These are phyloP conservation scores for Pangasianodon hypophthalmus DNA, from an alignment of 2,113 vertebrate species.

Conservation along the genomic window DNA sequence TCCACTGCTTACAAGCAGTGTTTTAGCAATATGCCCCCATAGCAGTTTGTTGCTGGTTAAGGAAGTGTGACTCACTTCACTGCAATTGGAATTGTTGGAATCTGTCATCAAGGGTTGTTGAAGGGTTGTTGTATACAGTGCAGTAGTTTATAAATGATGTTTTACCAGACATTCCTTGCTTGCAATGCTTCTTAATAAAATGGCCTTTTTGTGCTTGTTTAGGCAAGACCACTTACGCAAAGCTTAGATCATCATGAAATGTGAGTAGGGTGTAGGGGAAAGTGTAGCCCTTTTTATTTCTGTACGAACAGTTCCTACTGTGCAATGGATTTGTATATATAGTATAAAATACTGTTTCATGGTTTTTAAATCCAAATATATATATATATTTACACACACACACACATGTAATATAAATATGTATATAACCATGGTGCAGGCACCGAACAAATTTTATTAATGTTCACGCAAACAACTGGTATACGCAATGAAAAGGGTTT, in stretches of 20 bases:
- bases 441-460: too few species aligned
- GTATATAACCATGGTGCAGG: too few species aligned
- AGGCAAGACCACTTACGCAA: neutral
- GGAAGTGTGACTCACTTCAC: neutral
- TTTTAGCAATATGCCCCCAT: neutral
- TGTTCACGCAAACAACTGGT: too few species aligned
- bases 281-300: neutral
- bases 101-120: neutral
- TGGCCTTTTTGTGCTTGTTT: neutral
- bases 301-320: neutral
- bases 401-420: too few species aligned
- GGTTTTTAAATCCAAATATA: too few species aligned
- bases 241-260: neutral
- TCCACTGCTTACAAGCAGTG: neutral
- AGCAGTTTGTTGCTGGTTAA: neutral
- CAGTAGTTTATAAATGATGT: neutral
- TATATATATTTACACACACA: too few species aligned
- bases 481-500: too few species aligned
- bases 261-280: neutral
- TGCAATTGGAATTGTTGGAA: neutral
- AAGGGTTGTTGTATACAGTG: neutral
- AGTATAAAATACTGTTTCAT: too few species aligned
- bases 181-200: neutral
- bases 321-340: neutral
- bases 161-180: neutral